Evolutionary conservation across 1,140 invertebrate genomes (phyloP).

Genomic region (Camponotus vicinus): DNA sequence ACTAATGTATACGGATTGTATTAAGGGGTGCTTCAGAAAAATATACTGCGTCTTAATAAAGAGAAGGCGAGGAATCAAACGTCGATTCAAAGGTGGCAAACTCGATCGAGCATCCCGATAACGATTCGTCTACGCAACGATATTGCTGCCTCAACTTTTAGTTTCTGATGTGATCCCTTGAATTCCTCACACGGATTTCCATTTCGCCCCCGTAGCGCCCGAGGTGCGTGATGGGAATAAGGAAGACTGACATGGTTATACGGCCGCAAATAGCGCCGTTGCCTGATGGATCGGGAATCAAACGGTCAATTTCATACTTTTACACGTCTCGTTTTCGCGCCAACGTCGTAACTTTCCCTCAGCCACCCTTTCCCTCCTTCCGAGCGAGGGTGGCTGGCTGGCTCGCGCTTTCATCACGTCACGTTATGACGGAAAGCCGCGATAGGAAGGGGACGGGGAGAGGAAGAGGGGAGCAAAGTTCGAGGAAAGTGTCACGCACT

Average conservation of each 20-base stretch:
- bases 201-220: conserved; percentile 36
- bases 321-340: conserved; percentile 20
- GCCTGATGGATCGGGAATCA: conserved; percentile 66
- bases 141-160: conserved; percentile 42
- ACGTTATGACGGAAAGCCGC: neutral
- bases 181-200: conserved; percentile 60
- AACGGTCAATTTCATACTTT: conserved; percentile 57
- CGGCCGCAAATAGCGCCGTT: conserved; percentile 6
- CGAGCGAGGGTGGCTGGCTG: neutral
- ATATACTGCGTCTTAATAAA: neutral
- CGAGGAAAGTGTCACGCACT: conserved; percentile 28
- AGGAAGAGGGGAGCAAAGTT: conserved; percentile 27
- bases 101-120: conserved; percentile 34
- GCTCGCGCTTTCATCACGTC: conserved; percentile 12
- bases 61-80: conserved; percentile 4
- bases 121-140: conserved; percentile 38
- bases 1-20: too few species aligned
- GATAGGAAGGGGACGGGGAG: too few species aligned
- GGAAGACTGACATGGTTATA: conserved; percentile 45
- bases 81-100: conserved; percentile 23
- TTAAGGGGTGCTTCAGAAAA: neutral
- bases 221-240: conserved; percentile 39
- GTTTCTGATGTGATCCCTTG: conserved; percentile 41
- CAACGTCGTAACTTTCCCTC: neutral
- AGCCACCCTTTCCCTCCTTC: neutral